Conservation (phyloP, 2,113 vertebrate species). For the Connochaetes taurinus region DNA sequence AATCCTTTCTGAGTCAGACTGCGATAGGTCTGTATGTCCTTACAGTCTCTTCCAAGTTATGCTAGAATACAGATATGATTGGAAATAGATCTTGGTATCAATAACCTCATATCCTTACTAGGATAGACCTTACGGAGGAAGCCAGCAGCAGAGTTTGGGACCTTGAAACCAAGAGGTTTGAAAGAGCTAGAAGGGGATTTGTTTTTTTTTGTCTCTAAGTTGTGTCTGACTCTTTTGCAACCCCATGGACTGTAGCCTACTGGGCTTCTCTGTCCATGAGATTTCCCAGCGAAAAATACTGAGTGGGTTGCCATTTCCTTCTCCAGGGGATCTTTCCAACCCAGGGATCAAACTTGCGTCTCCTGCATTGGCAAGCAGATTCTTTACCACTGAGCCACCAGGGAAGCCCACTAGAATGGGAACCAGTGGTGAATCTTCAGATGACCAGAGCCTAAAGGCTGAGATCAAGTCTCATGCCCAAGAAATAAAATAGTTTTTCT, state of each 20-base stretch:
- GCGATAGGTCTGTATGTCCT: neutral
- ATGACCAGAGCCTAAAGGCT: neutral
- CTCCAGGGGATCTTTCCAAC: neutral
- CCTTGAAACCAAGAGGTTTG: neutral
- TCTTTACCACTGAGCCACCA: neutral
- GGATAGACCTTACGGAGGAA: neutral
- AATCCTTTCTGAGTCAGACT: neutral
- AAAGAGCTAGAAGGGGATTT: neutral
- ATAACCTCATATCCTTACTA: neutral
- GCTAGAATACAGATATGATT: neutral
- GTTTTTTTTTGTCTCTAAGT: neutral
- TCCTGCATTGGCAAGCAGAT: neutral
- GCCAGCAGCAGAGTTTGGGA: neutral
- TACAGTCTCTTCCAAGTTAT: neutral
- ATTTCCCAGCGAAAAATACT: neutral
- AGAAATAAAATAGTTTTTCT: neutral
- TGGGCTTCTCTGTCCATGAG: neutral
- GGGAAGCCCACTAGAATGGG: neutral
- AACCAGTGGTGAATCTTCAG: neutral
- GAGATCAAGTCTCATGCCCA: neutral
- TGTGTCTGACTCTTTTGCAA: neutral
- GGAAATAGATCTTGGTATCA: neutral
- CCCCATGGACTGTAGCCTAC: neutral
- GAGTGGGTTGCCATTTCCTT: neutral
- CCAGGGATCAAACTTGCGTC: neutral